Base-by-base conservation (phyloP, 2,113 vertebrate genomes). In the Centropus unirufus region DNA sequence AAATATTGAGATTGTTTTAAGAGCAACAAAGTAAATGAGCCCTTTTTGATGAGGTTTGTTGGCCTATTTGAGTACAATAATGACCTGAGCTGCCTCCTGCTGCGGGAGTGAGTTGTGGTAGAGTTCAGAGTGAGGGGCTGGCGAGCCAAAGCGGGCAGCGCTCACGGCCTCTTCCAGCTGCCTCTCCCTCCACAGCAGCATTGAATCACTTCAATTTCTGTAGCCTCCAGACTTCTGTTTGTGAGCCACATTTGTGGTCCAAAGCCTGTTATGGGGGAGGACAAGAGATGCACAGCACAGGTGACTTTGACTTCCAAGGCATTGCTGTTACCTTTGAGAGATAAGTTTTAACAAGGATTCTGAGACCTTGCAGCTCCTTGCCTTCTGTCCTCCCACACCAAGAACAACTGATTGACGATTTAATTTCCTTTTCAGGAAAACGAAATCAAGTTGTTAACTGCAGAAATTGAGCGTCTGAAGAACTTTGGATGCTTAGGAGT, bases 391-490 rank as follows among this genome's bases (percentile, higher is more conserved):
- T 11, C 8, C 9, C 21, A 3, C 15, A 12, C 34, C 21, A 52
- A 29, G 73, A 81, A 20, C 15, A 44, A 13, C 44, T 24, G 57
- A n/a, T 58, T 95, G 52, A 83, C 55, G 39, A 6, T 77, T 69
- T 61, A 36, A 88, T 86, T 95, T 74, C 36, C 70, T 68, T 95
- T 64, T 7, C 82, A 99, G 99, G 99, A 99, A 92, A 98, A 88
- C 49, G 98, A 99, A 91, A 99, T 99, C 90, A 97, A 97, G 87
- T 95, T 96, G 93, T 96, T 99, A 44, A 98, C 98, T 36, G 98
- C 98, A 51, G 98, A 99, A 97, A 98, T 99, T 4, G 98, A 99
- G 79, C 93, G 26, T 26, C 95, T 99, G 89, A 99, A 98, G 96
- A 98, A 98, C 75, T 97, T 97, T 2, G 95, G 97, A 26, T 96